Evolutionary conservation across 2,888 invertebrate genomes (phyloP).

Genomic region (Strigamia maritima): DNA sequence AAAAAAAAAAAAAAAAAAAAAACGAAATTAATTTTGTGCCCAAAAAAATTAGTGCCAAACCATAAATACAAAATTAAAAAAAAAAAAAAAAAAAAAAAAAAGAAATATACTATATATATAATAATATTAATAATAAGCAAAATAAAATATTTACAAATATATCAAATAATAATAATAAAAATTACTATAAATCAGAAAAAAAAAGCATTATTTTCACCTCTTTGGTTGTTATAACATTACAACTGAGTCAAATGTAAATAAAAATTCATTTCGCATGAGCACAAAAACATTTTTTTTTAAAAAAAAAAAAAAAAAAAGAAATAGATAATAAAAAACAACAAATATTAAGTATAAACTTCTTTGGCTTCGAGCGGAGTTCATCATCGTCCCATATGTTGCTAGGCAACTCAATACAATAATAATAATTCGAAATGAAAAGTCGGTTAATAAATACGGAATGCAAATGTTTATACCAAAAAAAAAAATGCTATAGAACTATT

Average conservation of each 20-base stretch:
- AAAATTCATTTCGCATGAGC: background rate
- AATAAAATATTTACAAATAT: no score
- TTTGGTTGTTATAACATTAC: no score
- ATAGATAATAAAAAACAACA: background rate
- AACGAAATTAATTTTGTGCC: no score
- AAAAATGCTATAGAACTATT: background rate
- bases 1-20: conserved; percentile 6
- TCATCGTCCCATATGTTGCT: background rate
- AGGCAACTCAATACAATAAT: background rate
- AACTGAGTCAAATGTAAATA: no score
- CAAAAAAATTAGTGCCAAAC: background rate
- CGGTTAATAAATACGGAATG: background rate
- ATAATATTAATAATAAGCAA: no score
- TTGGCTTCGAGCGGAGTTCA: background rate
- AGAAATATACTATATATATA: no score
- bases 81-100: conserved; percentile 48
- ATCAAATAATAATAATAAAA: no score
- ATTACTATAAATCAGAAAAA: no score
- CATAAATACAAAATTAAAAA: conserved; percentile 37
- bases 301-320: background rate
- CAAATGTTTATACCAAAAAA: background rate
- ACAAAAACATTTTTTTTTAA: no score
- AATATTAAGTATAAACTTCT: background rate
- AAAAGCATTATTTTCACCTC: no score
- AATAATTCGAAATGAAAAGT: background rate